Evolutionary conservation across 2,797 vertebrate genomes (phyloP).

Genomic region (Iguana delicatissima): DNA sequence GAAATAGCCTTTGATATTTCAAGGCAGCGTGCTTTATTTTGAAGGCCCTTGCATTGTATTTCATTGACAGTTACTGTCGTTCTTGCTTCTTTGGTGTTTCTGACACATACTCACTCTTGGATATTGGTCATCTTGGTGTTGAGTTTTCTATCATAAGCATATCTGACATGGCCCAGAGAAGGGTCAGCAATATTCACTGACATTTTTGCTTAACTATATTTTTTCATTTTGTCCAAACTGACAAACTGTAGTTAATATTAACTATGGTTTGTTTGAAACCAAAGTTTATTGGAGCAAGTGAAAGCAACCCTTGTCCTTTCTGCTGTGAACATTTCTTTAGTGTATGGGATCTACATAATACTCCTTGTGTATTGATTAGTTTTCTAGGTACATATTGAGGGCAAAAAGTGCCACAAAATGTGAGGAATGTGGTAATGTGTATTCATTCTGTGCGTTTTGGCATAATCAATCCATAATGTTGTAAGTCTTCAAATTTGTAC

Average conservation of each 20-base stretch:
- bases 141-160: not conserved
- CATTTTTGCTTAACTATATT: not conserved
- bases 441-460: not conserved
- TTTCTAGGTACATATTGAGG: not conserved
- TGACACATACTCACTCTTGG: not conserved
- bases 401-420: not conserved
- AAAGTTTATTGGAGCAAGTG: not conserved
- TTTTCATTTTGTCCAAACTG: not conserved
- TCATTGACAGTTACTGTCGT: not conserved
- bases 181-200: not conserved
- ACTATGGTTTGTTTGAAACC: not conserved
- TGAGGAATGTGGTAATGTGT: not conserved
- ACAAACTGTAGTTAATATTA: not conserved
- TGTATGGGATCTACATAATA: too few species aligned
- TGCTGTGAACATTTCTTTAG: not conserved
- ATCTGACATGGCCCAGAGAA: not conserved
- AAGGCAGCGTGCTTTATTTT: not conserved
- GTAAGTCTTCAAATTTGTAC: not conserved
- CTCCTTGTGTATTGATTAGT: not conserved
- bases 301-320: not conserved
- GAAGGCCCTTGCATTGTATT: not conserved
- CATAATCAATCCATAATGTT: not conserved
- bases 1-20: fast-evolving
- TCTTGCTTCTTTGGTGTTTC: not conserved
- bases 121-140: not conserved